phyloP scores from a whole-genome alignment of 2,888 invertebrate genomes.

The Pristionchus japonicus region DNA sequence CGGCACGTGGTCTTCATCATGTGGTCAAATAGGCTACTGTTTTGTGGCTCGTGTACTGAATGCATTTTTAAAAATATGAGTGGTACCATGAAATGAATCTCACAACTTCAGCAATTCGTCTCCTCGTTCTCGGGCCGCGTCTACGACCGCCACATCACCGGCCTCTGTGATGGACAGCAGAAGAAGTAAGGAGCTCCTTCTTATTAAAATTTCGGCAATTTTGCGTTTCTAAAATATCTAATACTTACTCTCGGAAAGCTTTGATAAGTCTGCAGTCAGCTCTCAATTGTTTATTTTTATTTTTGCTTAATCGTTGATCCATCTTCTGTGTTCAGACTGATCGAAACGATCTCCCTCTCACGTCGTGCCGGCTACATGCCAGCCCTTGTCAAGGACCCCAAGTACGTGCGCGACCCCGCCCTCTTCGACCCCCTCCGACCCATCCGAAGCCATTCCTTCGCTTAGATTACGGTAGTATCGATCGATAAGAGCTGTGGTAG shows the following conservation, averaged over 20 bases:
- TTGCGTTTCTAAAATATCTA: no score
- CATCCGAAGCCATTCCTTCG: slow-evolving; percentile 72
- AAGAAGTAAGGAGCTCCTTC: slow-evolving; percentile 50
- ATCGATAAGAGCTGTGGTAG: neutral
- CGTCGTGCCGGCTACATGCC: slow-evolving; percentile 83
- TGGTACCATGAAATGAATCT: neutral
- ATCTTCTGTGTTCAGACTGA: slow-evolving; percentile 46
- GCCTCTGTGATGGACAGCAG: slow-evolving; percentile 82
- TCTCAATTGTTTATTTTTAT: no score
- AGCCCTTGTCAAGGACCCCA: slow-evolving; percentile 85
- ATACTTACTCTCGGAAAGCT: no score
- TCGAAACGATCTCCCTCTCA: slow-evolving; percentile 59
- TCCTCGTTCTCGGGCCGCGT: slow-evolving; percentile 93
- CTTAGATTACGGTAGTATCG: slow-evolving; percentile 46
- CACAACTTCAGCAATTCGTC: slow-evolving; percentile 81
- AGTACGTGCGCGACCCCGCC: slow-evolving; percentile 88
- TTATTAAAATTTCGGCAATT: neutral
- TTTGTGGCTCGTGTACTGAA: no score
- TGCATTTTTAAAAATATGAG: no score
- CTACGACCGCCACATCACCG: slow-evolving; percentile 93
- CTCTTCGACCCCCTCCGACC: slow-evolving; percentile 91
- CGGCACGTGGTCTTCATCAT: no score
- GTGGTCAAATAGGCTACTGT: no score
- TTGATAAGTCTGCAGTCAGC: no score
- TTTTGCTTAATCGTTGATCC: neutral